phyloP scores from a whole-genome alignment of 35 echinoderm and acorn worm genomes.

The Hemicentrotus pulcherrimus region DNA sequence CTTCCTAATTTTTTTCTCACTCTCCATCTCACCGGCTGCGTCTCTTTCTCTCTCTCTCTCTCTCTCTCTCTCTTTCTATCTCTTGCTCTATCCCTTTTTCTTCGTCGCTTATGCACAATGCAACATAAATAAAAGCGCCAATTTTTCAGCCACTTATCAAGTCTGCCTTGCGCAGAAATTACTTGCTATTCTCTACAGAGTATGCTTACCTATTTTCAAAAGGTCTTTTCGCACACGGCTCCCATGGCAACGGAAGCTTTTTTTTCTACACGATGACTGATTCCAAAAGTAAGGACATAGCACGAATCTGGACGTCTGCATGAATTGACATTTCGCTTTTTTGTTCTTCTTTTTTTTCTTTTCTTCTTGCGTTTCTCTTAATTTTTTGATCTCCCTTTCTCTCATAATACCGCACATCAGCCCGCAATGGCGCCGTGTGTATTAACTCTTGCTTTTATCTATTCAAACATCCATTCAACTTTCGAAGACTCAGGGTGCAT shows the following conservation, averaged over 20 bases:
- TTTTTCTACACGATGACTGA: slow-evolving; percentile 28
- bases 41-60: neutral
- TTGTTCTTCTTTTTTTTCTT: neutral
- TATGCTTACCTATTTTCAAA: slow-evolving; percentile 13
- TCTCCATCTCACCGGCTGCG: neutral
- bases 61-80: neutral
- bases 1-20: neutral
- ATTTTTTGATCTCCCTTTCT: neutral
- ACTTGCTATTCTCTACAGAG: neutral
- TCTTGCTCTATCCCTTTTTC: neutral
- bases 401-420: neutral
- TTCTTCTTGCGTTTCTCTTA: neutral
- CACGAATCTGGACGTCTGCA: slow-evolving; percentile 34
- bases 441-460: neutral
- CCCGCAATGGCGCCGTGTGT: neutral
- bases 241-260: slow-evolving; percentile 2
- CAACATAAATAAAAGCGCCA: slow-evolving; percentile 2
- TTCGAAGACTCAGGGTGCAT: too few relatives aligned
- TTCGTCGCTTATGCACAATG: neutral
- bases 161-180: neutral
- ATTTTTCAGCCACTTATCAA: slow-evolving; percentile 6
- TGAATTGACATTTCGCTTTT: slow-evolving; percentile 40
- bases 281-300: slow-evolving; percentile 12
- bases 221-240: neutral
- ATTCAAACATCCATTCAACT: neutral